These are phyloP conservation scores for Spicauda simplicius DNA, from an alignment of 2,888 invertebrate genomes.

Conservation along the genomic window DNA sequence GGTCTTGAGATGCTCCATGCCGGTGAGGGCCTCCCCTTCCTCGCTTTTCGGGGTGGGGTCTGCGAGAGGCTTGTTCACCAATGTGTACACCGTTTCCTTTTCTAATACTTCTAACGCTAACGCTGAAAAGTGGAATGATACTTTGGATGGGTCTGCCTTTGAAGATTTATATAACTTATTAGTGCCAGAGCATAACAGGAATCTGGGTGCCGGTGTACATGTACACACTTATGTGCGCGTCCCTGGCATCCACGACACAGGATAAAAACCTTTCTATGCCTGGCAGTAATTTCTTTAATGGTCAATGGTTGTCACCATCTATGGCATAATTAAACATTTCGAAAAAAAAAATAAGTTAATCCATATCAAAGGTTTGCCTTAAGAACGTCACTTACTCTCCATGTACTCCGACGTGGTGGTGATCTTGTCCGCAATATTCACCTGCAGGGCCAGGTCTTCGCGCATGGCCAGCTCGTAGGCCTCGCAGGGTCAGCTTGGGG, in stretches of 20 bases:
- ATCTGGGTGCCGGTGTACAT: too few species aligned
- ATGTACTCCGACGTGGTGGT: conserved; percentile 60
- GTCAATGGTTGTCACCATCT: too few species aligned
- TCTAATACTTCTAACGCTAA: conserved; percentile 68
- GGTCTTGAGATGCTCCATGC: conserved; percentile 86
- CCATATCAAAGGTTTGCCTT: too few species aligned
- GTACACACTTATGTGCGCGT: too few species aligned
- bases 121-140: conserved; percentile 48
- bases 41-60: conserved; percentile 50
- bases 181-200: too few species aligned
- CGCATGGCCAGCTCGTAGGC: conserved; percentile 90
- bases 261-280: too few species aligned
- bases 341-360: too few species aligned
- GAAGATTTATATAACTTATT: too few species aligned
- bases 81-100: conserved; percentile 74
- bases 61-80: conserved; percentile 52
- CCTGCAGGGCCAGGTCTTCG: conserved; percentile 88
- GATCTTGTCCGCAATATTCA: conserved; percentile 57
- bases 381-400: conserved; percentile 61
- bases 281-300: too few species aligned
- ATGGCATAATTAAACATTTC: too few species aligned
- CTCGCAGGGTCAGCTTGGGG: conserved; percentile 89
- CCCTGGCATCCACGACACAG: too few species aligned
- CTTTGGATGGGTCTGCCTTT: too few species aligned
- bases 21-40: conserved; percentile 68